Percentiles rank a stretch among this genome's conserved stretches.
Conservation (phyloP, 2,888 invertebrate genomes). For the Lordiphosa fenestrarum region DNA sequence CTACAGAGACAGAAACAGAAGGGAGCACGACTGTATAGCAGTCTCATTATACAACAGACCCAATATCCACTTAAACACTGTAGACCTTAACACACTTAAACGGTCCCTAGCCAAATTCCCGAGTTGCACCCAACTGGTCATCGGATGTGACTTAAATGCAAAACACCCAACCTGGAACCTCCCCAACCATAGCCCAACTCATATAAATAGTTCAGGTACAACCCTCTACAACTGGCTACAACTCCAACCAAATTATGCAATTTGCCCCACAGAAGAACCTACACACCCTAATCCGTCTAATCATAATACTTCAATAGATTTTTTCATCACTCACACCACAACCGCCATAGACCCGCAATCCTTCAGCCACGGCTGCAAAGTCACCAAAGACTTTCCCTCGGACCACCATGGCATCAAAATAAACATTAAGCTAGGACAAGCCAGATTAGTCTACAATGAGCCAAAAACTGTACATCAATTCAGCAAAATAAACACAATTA, state of each 20-base stretch:
- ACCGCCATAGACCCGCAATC: background rate
- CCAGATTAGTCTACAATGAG: background rate
- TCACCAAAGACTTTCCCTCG: slow-evolving; percentile 9
- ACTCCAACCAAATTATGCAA: background rate
- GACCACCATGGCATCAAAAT: slow-evolving; percentile 12
- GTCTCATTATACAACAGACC: too few relatives aligned
- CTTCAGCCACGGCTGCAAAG: background rate
- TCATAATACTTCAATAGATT: slow-evolving; percentile 1
- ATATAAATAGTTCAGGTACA: background rate
- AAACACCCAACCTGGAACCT: slow-evolving; percentile 4
- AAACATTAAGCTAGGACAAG: background rate
- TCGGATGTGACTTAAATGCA: slow-evolving; percentile 8
- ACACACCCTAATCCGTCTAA: background rate
- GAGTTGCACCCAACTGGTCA: background rate
- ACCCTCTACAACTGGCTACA: slow-evolving; percentile 4
- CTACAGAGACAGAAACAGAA: too few relatives aligned
- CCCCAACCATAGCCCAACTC: background rate
- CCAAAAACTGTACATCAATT: background rate
- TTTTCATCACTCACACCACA: background rate
- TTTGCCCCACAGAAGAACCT: background rate
- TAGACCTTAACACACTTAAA: background rate
- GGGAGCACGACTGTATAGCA: too few relatives aligned
- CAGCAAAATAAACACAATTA: background rate
- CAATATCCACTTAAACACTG: too few relatives aligned
- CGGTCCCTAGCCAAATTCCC: background rate